Conservation (phyloP, 2,888 invertebrate species). For the Tetragnatha montana region DNA sequence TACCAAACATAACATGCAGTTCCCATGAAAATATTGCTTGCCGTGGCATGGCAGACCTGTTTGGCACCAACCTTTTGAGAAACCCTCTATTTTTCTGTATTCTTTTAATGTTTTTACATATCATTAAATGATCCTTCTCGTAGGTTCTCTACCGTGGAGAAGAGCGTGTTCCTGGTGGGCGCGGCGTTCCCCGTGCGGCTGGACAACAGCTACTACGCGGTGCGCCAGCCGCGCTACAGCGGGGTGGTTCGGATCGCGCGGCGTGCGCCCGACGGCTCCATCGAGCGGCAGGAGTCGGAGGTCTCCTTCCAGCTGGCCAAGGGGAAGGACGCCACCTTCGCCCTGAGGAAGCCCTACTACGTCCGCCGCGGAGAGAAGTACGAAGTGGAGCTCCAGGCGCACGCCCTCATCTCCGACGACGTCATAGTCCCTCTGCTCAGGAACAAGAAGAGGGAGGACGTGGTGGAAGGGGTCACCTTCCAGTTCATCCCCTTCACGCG, state of each 20-base stretch:
- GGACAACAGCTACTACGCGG: constrained; percentile 72
- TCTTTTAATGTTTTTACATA: too few relatives aligned
- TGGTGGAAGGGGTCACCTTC: constrained; percentile 71
- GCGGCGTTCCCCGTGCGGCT: constrained; percentile 72
- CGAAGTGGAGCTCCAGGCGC: constrained; percentile 71
- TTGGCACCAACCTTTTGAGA: too few relatives aligned
- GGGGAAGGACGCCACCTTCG: constrained; percentile 70
- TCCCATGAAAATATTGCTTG: too few relatives aligned
- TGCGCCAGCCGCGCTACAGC: constrained; percentile 71
- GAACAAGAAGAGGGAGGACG: constrained; percentile 71
- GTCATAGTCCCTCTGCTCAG: constrained; percentile 69
- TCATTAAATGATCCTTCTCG: too few relatives aligned
- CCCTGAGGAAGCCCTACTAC: constrained; percentile 70
- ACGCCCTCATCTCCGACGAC: constrained; percentile 69
- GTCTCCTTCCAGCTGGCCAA: constrained; percentile 70
- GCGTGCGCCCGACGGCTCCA: constrained; percentile 61
- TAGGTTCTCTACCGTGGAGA: constrained; percentile 66
- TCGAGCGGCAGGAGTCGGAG: constrained; percentile 71
- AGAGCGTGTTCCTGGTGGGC: constrained; percentile 72
- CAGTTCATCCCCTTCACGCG: constrained; percentile 71
- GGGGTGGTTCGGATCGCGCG: constrained; percentile 62
- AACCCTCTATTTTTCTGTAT: too few relatives aligned
- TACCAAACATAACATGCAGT: too few relatives aligned
- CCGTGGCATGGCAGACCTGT: too few relatives aligned
- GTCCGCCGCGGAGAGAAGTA: constrained; percentile 71